phyloP scores from a whole-genome alignment of 2,113 vertebrate genomes.

The Poeciliopsis retropinna region DNA sequence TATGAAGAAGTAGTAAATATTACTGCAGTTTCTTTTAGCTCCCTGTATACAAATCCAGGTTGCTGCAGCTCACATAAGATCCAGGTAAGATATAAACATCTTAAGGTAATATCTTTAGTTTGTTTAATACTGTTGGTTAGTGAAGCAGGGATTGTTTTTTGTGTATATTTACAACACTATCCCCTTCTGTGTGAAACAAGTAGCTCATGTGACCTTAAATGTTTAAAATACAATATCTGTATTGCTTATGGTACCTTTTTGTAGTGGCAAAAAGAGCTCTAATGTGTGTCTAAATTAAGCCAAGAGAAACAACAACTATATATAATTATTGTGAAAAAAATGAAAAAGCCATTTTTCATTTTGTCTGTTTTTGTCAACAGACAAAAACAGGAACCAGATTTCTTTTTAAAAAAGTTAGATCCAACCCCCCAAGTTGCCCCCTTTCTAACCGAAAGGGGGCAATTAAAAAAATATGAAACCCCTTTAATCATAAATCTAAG shows the following conservation, averaged over 20 bases:
- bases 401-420: not conserved
- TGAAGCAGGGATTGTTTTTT: not conserved
- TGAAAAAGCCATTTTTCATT: constrained; percentile 44
- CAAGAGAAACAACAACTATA: constrained; percentile 8
- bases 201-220: constrained; percentile 34
- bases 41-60: constrained; percentile 10
- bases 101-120: not conserved
- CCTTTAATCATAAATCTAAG: constrained; percentile 15
- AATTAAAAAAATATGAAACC: not conserved
- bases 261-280: not conserved
- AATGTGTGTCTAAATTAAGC: constrained; percentile 16
- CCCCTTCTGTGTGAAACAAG: constrained; percentile 36
- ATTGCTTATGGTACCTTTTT: constrained; percentile 17
- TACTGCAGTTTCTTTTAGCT: constrained; percentile 14
- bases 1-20: not conserved
- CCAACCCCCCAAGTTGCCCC: no score
- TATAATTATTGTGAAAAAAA: constrained; percentile 12
- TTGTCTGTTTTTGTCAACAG: no score
- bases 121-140: constrained; percentile 22
- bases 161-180: constrained; percentile 31
- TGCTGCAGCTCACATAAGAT: constrained; percentile 16
- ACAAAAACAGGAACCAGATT: constrained; percentile 24
- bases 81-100: not conserved
- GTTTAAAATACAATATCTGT: constrained; percentile 34
- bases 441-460: no score